Evolutionary conservation across 2,797 vertebrate genomes (phyloP), one percentile per base, ranked within the genome.

Genomic region (Urocyon cinereoargenteus): DNA sequence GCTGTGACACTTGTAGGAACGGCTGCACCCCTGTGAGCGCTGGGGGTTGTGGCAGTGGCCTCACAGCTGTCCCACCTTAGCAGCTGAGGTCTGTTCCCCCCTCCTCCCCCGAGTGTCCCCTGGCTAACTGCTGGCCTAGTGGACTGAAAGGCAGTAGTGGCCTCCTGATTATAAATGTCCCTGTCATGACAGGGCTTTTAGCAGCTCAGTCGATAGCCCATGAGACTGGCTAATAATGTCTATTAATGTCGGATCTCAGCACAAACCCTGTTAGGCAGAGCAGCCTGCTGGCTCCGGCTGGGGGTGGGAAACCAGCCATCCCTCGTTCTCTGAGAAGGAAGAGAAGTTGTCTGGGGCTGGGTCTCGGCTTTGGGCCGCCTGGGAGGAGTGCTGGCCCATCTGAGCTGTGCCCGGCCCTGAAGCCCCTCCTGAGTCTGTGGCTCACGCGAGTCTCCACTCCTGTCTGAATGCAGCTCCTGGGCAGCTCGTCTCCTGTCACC

Each of bases 181-280:
- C 59, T 75, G 53, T 31, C 66, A 14, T 16, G 68, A 53, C 64
- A 45, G 75, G 81, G 85, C 96, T 97, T 59, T 96, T 83, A 95
- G 84, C n/a, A 57, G 31, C 64, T n/a, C 2, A 1, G 86, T 90
- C 77, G 57, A 66, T 86, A 91, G 88, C 77, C 72, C 79, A 26
- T 62, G 86, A 40, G 94, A 59, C 82, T 79, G 73, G n/a, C 68
- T 77, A n/a, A 94, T 93, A 26, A 91, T 82, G 55, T 85, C 45
- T 1, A 12, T 53, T 93, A 68, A 73, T 45, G 62, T 36, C 16
- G 0, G 77, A 78, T 72, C 78, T 96, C 77, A 51, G 55, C 21
- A 15, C 24, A 51, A 95, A 86, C 36, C 34, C 66, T 79, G 18
- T 75, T 22, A 68, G 70, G 16, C 78, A 36, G 72, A 73, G 66